Evolutionary conservation across 2,888 invertebrate species (phyloP).

Genomic region (Drosophila limbata): DNA sequence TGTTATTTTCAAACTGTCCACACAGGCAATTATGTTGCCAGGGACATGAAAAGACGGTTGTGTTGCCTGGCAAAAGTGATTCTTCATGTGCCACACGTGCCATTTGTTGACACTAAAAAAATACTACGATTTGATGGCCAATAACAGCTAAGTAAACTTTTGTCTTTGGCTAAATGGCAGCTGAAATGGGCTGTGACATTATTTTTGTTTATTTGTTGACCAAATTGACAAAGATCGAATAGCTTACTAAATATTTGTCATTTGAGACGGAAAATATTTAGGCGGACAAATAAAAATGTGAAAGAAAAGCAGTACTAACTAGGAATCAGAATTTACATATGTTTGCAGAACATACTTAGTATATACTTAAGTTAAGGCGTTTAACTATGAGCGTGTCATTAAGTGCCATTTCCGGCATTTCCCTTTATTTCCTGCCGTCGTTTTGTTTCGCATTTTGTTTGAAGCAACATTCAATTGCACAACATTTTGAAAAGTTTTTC

Average conservation of each 20-base stretch:
- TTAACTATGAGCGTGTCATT: slow-evolving; percentile 29
- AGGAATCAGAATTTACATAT: slow-evolving; percentile 7
- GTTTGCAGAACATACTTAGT: slow-evolving; percentile 4
- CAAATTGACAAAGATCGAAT: slow-evolving; percentile 39
- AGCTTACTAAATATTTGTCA: slow-evolving; percentile 24
- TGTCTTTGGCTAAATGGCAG: slow-evolving; percentile 2
- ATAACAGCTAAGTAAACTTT: slow-evolving; percentile 52
- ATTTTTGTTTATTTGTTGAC: slow-evolving; percentile 17
- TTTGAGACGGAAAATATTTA: neutral
- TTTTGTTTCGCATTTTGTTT: slow-evolving; percentile 29
- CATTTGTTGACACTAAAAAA: slow-evolving; percentile 45
- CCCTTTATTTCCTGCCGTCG: slow-evolving; percentile 18
- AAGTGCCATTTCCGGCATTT: slow-evolving; percentile 22
- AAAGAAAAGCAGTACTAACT: neutral
- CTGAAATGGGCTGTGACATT: neutral
- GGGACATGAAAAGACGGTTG: slow-evolving; percentile 18
- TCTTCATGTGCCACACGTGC: slow-evolving; percentile 50
- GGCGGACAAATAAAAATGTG: neutral
- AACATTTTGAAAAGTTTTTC: slow-evolving; percentile 72
- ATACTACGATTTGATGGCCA: slow-evolving; percentile 41
- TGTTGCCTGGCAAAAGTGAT: slow-evolving; percentile 17
- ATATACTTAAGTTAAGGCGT: slow-evolving; percentile 22
- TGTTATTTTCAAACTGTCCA: slow-evolving; percentile 40
- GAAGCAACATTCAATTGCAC: slow-evolving; percentile 60
- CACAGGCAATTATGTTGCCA: slow-evolving; percentile 33